Percentiles rank a stretch among this genome's conserved stretches.
phyloP scores from a whole-genome alignment of 2,888 invertebrate genomes.

The Xestoiulus laeticollis region DNA sequence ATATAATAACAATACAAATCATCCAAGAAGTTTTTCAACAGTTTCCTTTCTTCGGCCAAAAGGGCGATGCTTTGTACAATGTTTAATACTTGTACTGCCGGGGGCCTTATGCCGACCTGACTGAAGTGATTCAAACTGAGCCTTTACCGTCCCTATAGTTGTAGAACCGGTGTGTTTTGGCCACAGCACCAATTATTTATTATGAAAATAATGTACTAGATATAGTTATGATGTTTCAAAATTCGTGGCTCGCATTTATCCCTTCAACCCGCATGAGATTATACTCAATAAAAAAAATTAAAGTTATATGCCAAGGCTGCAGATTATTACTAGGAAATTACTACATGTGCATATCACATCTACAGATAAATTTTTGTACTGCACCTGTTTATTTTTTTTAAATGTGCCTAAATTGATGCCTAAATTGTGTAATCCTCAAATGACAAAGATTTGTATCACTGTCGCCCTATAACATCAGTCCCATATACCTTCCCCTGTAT shows the following conservation, averaged over 20 bases:
- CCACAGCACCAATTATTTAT: not conserved
- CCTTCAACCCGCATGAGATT: too few species aligned
- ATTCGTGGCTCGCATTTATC: not conserved
- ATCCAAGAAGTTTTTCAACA: not conserved
- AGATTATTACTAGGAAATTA: too few species aligned
- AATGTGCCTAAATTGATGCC: too few species aligned
- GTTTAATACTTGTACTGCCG: slow-evolving; percentile 26
- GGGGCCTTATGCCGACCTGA: slow-evolving; percentile 1
- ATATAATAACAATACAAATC: not conserved
- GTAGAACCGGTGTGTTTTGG: not conserved
- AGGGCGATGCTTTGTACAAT: not conserved
- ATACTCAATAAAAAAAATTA: not conserved
- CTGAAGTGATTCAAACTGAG: not conserved
- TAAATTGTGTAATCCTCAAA: not conserved
- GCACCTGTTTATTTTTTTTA: too few species aligned
- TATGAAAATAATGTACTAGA: not conserved
- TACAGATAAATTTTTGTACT: too few species aligned
- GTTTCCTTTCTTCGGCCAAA: not conserved
- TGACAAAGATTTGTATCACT: not conserved
- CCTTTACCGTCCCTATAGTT: not conserved
- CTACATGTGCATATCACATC: too few species aligned
- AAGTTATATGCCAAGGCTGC: too few species aligned
- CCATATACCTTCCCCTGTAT: not conserved
- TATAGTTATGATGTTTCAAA: too few species aligned
- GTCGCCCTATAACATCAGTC: not conserved